These are phyloP conservation scores for Ecliptopera silaceata DNA, from an alignment of 2,888 invertebrate species.

Conservation along the genomic window DNA sequence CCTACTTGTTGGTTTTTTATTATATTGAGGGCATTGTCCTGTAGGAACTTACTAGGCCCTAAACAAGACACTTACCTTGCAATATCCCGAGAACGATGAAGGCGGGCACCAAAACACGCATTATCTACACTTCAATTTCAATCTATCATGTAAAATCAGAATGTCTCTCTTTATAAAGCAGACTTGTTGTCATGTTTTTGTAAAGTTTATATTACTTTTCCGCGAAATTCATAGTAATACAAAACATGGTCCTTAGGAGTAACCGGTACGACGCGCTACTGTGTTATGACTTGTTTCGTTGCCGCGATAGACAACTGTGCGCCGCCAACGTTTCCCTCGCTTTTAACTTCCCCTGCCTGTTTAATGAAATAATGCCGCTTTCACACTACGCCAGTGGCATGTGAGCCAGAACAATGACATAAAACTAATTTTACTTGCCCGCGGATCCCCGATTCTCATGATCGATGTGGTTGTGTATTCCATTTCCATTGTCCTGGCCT, in stretches of 20 bases:
- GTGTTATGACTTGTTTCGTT: slow-evolving; percentile 18
- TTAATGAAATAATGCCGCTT: slow-evolving; percentile 14
- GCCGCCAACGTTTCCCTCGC: slow-evolving; percentile 58
- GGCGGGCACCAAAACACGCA: slow-evolving; percentile 41
- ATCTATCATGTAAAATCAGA: slow-evolving; percentile 7
- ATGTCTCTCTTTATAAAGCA: slow-evolving; percentile 12
- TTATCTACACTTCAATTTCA: slow-evolving; percentile 33
- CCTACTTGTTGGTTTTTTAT: neutral
- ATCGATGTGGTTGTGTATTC: neutral
- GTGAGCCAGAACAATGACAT: neutral
- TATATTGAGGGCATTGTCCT: neutral
- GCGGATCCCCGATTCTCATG: neutral
- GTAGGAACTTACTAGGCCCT: neutral
- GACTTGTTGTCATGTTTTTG: slow-evolving; percentile 31
- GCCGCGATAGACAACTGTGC: slow-evolving; percentile 59
- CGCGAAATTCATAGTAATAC: slow-evolving; percentile 9
- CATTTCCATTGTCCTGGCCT: neutral
- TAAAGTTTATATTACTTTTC: slow-evolving; percentile 5
- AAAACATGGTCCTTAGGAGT: slow-evolving; percentile 18
- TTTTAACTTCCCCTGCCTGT: slow-evolving; percentile 64
- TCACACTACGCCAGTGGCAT: neutral
- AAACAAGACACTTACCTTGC: slow-evolving; percentile 63
- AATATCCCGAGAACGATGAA: slow-evolving; percentile 57
- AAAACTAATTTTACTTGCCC: neutral
- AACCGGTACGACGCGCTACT: slow-evolving; percentile 14